These are phyloP conservation scores for Mesitornis unicolor DNA, from an alignment of 2,113 vertebrate genomes.

Conservation along the genomic window DNA sequence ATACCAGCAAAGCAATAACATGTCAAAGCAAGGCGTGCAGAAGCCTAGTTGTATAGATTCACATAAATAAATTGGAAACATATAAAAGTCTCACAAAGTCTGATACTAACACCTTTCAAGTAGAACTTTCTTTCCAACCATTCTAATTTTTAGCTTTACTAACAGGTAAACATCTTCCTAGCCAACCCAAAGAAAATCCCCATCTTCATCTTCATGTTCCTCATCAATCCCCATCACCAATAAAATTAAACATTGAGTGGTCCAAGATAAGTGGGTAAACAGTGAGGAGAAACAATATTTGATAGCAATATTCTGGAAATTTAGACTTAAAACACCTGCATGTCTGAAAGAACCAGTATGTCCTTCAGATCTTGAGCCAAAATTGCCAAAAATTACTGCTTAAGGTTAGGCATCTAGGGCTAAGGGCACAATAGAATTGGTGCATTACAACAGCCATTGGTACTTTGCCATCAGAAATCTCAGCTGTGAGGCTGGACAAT, in stretches of 20 bases:
- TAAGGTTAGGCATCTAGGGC: background rate
- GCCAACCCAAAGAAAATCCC: background rate
- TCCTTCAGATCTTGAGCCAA: background rate
- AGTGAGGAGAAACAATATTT: background rate
- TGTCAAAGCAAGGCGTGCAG: background rate
- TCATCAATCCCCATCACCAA: background rate
- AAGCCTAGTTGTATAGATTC: background rate
- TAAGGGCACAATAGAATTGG: background rate
- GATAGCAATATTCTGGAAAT: background rate
- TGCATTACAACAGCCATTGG: background rate
- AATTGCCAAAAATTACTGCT: background rate
- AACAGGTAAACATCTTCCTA: background rate
- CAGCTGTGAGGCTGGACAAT: background rate
- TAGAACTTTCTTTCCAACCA: background rate
- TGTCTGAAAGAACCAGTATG: background rate
- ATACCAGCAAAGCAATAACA: constrained; percentile 31
- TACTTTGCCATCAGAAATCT: background rate
- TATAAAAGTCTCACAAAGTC: background rate
- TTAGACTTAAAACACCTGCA: background rate
- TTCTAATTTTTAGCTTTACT: background rate
- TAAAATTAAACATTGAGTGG: background rate
- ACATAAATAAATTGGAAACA: background rate
- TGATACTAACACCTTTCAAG: background rate
- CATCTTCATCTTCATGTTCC: background rate
- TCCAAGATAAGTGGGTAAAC: background rate